phyloP scores from a whole-genome alignment of 2,888 invertebrate species.

The Lordiphosa andalusiaca region DNA sequence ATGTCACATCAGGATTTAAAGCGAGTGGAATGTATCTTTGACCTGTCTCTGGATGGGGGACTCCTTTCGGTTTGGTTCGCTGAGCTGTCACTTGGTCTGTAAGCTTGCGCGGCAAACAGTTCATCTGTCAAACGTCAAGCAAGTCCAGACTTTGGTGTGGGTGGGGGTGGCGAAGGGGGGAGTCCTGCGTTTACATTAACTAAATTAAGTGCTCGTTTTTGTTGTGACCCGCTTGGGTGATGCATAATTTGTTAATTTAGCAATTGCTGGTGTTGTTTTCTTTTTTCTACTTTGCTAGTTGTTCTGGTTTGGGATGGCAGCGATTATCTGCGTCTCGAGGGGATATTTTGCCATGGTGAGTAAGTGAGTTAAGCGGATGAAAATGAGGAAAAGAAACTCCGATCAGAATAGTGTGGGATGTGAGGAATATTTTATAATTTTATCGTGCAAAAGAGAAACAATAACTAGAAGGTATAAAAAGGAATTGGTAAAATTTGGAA shows the following conservation, averaged over 20 bases:
- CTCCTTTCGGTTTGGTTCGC: constrained; percentile 17
- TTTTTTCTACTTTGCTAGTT: background rate
- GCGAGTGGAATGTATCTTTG: constrained; percentile 51
- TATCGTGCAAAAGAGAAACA: too few species aligned
- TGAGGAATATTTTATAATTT: too few species aligned
- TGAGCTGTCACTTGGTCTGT: constrained; percentile 42
- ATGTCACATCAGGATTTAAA: constrained; percentile 62
- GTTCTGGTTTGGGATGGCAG: constrained; percentile 21
- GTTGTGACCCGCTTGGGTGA: constrained; percentile 10
- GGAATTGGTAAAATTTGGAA: too few species aligned
- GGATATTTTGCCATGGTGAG: constrained; percentile 55
- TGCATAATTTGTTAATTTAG: constrained; percentile 70
- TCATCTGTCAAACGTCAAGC: constrained; percentile 76
- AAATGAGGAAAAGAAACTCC: background rate
- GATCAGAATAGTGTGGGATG: too few species aligned
- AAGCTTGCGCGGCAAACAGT: constrained; percentile 26
- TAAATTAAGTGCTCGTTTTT: constrained; percentile 65
- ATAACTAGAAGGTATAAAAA: too few species aligned
- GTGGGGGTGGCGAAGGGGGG: too few species aligned
- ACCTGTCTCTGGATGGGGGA: constrained; percentile 12
- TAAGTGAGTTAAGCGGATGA: constrained; percentile 64
- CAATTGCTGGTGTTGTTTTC: constrained; percentile 45
- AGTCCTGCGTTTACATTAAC: constrained; percentile 58
- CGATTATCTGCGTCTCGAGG: constrained; percentile 23
- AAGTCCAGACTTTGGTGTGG: constrained; percentile 9